These are phyloP conservation scores for Perithous albicinctus DNA, from an alignment of 2,888 invertebrate genomes.

Conservation along the genomic window DNA sequence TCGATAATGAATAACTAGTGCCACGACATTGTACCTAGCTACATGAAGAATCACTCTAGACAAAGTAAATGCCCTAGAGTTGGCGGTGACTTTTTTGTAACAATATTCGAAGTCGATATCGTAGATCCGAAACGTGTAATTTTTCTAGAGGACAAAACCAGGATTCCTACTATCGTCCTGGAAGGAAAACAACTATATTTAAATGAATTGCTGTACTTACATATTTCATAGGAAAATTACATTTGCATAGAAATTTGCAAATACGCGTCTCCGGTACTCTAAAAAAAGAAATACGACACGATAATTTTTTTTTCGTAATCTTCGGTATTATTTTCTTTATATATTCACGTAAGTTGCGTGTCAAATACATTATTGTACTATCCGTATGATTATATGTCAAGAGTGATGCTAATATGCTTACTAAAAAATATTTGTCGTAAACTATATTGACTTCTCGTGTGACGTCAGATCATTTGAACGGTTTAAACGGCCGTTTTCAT, in stretches of 20 bases:
- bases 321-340: conserved; percentile 45
- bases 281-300: neutral
- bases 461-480: too few relatives aligned
- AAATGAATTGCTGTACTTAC: conserved; percentile 4
- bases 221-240: neutral
- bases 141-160: conserved; percentile 30
- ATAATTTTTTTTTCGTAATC: conserved; percentile 25
- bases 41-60: neutral
- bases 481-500: too few relatives aligned
- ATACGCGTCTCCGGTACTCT: neutral
- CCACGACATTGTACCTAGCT: too few relatives aligned
- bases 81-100: conserved; percentile 28
- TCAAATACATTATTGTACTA: neutral
- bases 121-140: conserved; percentile 50
- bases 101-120: conserved; percentile 20
- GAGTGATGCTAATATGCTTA: neutral
- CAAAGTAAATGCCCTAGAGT: neutral
- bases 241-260: too few relatives aligned
- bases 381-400: neutral
- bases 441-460: too few relatives aligned
- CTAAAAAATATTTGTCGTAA: neutral
- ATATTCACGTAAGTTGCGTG: neutral
- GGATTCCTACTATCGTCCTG: conserved; percentile 19
- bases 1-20: neutral
- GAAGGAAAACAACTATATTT: conserved; percentile 50